These are phyloP conservation scores for Petrocephalus zakoni DNA, from an alignment of 2,113 vertebrate genomes.

Conservation along the genomic window DNA sequence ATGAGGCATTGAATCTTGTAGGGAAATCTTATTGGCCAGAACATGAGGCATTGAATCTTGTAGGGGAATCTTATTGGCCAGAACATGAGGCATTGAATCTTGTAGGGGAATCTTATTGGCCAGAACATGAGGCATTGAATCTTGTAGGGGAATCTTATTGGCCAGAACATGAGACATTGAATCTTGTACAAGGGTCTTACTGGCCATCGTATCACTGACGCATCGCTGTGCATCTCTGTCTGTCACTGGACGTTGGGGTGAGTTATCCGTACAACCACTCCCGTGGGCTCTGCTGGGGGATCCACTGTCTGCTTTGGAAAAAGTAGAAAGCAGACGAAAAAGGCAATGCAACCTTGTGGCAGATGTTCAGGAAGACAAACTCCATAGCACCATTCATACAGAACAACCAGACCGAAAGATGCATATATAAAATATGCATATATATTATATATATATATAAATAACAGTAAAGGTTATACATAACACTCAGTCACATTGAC, in stretches of 20 bases:
- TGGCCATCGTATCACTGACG: neutral
- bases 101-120: neutral
- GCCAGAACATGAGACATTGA: neutral
- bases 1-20: neutral
- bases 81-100: neutral
- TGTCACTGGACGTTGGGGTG: constrained; percentile 2
- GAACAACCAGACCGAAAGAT: neutral
- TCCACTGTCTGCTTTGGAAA: constrained; percentile 45
- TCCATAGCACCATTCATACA: neutral
- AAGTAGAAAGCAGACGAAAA: neutral
- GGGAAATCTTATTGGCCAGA: neutral
- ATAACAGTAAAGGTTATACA: neutral
- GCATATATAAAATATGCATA: neutral
- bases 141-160: neutral
- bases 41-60: too few relatives aligned
- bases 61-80: neutral
- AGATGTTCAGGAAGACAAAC: neutral
- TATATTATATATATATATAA: neutral
- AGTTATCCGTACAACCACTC: constrained; percentile 35
- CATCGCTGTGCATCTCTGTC: neutral
- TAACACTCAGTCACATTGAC: neutral
- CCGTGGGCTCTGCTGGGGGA: constrained; percentile 37
- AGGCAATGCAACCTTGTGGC: neutral
- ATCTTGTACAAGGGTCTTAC: neutral
- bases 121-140: neutral